A percentile compares a stretch with the other conserved stretches of the same genome.
Evolutionary conservation across 2,888 invertebrate genomes (phyloP).

Genomic region (Pachymerium ferrugineum): DNA sequence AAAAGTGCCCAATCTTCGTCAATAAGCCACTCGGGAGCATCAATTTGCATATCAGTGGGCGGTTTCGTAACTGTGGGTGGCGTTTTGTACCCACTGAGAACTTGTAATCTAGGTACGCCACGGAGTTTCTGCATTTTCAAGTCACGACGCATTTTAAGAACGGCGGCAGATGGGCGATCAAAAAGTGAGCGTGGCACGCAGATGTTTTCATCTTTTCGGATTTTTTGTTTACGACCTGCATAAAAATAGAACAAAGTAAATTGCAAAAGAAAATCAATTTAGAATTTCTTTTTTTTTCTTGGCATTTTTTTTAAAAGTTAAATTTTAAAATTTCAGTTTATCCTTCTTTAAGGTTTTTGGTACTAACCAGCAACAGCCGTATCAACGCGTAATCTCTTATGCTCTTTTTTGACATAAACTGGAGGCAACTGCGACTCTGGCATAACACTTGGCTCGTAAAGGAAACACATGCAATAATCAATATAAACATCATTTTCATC

Average conservation of each 20-base stretch:
- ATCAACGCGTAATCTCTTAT: conserved; percentile 65
- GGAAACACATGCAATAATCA: conserved; percentile 73
- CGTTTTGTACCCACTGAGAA: conserved; percentile 37
- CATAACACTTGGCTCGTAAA: conserved; percentile 71
- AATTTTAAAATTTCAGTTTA: neutral
- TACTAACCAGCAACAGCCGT: conserved; percentile 42
- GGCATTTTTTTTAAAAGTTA: neutral
- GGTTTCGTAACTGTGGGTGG: conserved; percentile 37
- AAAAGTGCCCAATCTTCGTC: conserved; percentile 85
- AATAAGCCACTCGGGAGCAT: conserved; percentile 79
- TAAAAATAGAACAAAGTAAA: neutral
- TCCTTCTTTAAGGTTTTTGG: neutral
- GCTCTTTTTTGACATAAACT: conserved; percentile 70
- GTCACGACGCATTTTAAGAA: conserved; percentile 70
- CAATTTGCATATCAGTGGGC: conserved; percentile 44
- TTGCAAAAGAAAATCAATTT: too few relatives aligned
- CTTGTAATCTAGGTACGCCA: conserved; percentile 43
- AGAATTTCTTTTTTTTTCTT: neutral
- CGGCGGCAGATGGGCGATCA: conserved; percentile 67
- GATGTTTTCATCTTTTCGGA: conserved; percentile 65
- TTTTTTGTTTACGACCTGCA: conserved; percentile 47
- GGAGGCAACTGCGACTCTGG: conserved; percentile 73
- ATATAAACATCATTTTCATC: conserved; percentile 88
- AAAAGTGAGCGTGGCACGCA: conserved; percentile 75
- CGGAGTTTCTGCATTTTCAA: conserved; percentile 65